These are phyloP conservation scores for Muscidifurax raptorellus DNA, from an alignment of 1,140 invertebrate species.

Conservation along the genomic window DNA sequence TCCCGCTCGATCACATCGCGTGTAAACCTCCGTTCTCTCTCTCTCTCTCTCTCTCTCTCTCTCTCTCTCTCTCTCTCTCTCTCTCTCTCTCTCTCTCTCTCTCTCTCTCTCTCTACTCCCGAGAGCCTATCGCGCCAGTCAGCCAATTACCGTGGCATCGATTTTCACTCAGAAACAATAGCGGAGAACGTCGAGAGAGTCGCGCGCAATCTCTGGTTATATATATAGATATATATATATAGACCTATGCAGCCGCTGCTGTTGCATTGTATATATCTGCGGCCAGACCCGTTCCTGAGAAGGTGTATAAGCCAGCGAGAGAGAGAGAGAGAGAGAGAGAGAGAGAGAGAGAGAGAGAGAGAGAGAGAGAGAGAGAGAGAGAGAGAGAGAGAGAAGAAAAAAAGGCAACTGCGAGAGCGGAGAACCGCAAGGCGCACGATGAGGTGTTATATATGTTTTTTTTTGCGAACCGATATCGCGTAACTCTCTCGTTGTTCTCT, in stretches of 20 bases:
- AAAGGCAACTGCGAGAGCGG: not conserved
- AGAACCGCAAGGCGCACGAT: conserved; percentile 2
- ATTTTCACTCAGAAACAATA: conserved; percentile 51
- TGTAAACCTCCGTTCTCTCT: conserved; percentile 36
- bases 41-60: not conserved
- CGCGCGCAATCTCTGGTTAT: not conserved
- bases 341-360: not conserved
- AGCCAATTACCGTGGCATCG: conserved; percentile 47
- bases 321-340: not conserved
- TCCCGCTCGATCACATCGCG: conserved; percentile 43
- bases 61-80: not conserved
- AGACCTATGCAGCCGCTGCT: not conserved
- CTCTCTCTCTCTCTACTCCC: not conserved
- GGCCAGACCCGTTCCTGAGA: not conserved
- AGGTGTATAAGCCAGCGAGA: not conserved
- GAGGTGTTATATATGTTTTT: conserved; percentile 36
- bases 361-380: not conserved
- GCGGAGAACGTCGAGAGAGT: conserved; percentile 2
- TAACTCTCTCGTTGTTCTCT: conserved; percentile 16
- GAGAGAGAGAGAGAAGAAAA: not conserved
- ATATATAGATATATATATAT: not conserved
- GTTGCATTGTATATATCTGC: not conserved
- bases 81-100: not conserved
- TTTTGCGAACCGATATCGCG: conserved; percentile 27
- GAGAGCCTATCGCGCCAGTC: conserved; percentile 22